Conservation (phyloP, 2,113 vertebrate genomes). For the Labeo rohita region DNA sequence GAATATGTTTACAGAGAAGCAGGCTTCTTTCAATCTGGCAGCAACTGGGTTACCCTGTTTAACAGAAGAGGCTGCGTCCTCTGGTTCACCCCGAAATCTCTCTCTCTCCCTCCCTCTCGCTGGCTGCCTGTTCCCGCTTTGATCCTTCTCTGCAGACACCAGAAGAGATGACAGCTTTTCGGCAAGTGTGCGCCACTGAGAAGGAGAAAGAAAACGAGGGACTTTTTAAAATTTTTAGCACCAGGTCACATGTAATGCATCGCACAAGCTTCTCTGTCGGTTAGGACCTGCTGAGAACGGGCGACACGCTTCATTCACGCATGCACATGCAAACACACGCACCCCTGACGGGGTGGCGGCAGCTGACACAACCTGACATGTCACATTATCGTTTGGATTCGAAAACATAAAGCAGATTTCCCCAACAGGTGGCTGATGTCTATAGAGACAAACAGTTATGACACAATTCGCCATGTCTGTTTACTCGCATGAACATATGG, state of each 20-base stretch:
- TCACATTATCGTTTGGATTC: neutral
- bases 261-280: slow-evolving; percentile 43
- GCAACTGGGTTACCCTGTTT: slow-evolving; percentile 54
- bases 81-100: slow-evolving; percentile 56
- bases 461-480: slow-evolving; percentile 39
- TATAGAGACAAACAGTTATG: slow-evolving; percentile 51
- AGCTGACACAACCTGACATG: slow-evolving; percentile 8
- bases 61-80: slow-evolving; percentile 51
- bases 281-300: slow-evolving; percentile 30
- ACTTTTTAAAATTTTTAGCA: slow-evolving; percentile 55
- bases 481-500: slow-evolving; percentile 42
- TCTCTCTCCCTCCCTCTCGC: slow-evolving; percentile 10
- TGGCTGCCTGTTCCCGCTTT: slow-evolving; percentile 52
- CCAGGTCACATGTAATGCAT: slow-evolving; percentile 48
- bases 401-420: slow-evolving; percentile 15
- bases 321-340: slow-evolving; percentile 9
- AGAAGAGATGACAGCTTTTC: slow-evolving; percentile 59
- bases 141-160: slow-evolving; percentile 57
- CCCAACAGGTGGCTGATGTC: slow-evolving; percentile 45
- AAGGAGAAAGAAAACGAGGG: slow-evolving; percentile 44
- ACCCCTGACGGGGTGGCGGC: neutral
- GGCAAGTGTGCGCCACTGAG: slow-evolving; percentile 39
- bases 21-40: slow-evolving; percentile 15
- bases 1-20: slow-evolving; percentile 55
- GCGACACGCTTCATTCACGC: slow-evolving; percentile 26